A percentile compares a stretch with the other conserved stretches of the same genome.
phyloP scores from a whole-genome alignment of 1,140 invertebrate genomes.

The Bombus fervidus region DNA sequence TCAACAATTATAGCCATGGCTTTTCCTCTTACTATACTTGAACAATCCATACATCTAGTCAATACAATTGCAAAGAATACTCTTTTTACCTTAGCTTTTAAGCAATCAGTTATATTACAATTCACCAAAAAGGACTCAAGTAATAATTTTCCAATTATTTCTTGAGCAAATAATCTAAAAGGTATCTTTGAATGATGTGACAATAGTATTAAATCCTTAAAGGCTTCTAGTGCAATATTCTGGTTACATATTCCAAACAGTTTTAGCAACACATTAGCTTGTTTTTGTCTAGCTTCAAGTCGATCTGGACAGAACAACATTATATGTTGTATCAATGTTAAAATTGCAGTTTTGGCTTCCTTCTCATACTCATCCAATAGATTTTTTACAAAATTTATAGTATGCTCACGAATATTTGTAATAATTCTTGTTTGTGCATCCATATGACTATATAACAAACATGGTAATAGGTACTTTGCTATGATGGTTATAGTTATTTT shows the following conservation, averaged over 20 bases:
- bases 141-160: slow-evolving; percentile 83
- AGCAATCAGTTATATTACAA: slow-evolving; percentile 34
- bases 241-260: slow-evolving; percentile 80
- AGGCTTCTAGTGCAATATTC: slow-evolving; percentile 72
- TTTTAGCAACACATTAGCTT: slow-evolving; percentile 81
- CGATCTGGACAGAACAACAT: slow-evolving; percentile 84
- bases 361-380: slow-evolving; percentile 78
- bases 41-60: slow-evolving; percentile 83
- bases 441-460: slow-evolving; percentile 79
- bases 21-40: slow-evolving; percentile 84
- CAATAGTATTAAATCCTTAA: slow-evolving; percentile 83
- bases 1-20: slow-evolving; percentile 83
- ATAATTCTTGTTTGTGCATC: slow-evolving; percentile 78
- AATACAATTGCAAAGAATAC: slow-evolving; percentile 82
- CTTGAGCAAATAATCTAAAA: slow-evolving; percentile 83
- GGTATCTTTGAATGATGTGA: slow-evolving; percentile 82
- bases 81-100: slow-evolving; percentile 69
- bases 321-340: slow-evolving; percentile 84
- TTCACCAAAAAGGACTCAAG: slow-evolving; percentile 65
- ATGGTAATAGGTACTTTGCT: slow-evolving; percentile 81
- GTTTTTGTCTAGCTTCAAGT: slow-evolving; percentile 83
- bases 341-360: slow-evolving; percentile 74
- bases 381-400: slow-evolving; percentile 82
- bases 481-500: slow-evolving; percentile 80
- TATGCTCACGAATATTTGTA: slow-evolving; percentile 80